Evolutionary conservation across 2,888 invertebrate genomes (phyloP).

Genomic region (Phrixothrix hirtus): DNA sequence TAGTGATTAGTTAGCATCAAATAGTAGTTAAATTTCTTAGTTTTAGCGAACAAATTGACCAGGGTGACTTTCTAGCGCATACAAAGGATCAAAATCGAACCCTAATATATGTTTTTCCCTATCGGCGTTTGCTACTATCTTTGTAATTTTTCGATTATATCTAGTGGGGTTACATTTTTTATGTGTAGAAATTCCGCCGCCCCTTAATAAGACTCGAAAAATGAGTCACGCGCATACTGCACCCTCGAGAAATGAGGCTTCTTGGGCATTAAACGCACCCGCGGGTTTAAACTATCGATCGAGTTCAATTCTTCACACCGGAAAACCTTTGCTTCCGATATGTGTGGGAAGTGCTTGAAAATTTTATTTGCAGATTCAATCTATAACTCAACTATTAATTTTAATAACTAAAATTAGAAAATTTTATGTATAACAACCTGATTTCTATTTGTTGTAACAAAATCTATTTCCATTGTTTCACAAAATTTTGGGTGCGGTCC

Average conservation of each 20-base stretch:
- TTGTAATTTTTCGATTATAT: constrained; percentile 29
- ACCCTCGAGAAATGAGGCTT: constrained; percentile 46
- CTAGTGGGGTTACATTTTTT: constrained; percentile 53
- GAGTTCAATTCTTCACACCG: constrained; percentile 17
- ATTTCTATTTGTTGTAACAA: no score
- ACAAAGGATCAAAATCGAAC: constrained; percentile 5
- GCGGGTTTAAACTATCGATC: constrained; percentile 55
- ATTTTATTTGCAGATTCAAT: constrained; percentile 14
- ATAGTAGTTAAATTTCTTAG: no score
- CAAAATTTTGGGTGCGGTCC: no score
- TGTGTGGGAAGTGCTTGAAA: constrained; percentile 15
- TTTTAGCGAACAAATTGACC: constrained; percentile 8
- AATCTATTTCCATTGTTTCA: no score
- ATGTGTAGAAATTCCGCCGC: constrained; percentile 52
- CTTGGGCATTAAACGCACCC: constrained; percentile 50
- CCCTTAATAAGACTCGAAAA: constrained; percentile 54
- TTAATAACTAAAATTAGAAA: constrained; percentile 14
- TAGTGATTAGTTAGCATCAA: no score
- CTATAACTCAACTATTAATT: constrained; percentile 7
- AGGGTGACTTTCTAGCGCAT: constrained; percentile 2
- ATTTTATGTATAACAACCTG: no score
- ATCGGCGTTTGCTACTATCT: constrained; percentile 10
- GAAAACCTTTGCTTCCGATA: constrained; percentile 27
- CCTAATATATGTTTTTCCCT: constrained; percentile 5
- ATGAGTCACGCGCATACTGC: constrained; percentile 54